Evolutionary conservation across 2,113 vertebrate species (phyloP).

Genomic region (Phylloscopus trochiloides): DNA sequence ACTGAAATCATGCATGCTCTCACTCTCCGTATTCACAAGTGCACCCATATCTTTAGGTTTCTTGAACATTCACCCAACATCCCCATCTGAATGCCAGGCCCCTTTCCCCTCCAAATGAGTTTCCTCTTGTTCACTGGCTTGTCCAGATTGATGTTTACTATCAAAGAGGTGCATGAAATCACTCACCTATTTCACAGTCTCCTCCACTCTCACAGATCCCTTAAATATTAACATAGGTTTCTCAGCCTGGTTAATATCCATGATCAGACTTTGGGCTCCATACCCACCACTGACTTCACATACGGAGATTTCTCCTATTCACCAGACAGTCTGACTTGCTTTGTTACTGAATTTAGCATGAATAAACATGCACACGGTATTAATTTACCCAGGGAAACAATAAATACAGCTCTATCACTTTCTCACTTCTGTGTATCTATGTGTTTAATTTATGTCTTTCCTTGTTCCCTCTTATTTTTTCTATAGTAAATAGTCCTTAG

Average conservation of each 20-base stretch:
- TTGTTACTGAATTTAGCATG: background rate
- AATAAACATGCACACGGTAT: background rate
- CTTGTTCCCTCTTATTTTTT: background rate
- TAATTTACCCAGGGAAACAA: background rate
- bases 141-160: background rate
- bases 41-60: accelerated
- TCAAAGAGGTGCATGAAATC: background rate
- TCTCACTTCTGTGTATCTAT: background rate
- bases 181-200: background rate
- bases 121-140: background rate
- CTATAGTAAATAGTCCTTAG: background rate
- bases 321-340: background rate
- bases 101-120: background rate
- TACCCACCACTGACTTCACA: background rate
- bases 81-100: background rate
- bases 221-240: background rate
- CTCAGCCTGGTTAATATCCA: background rate
- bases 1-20: background rate
- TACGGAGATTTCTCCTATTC: background rate
- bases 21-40: background rate
- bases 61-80: background rate
- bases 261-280: background rate
- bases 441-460: background rate
- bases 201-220: background rate
- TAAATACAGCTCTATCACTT: background rate